Conservation (phyloP, 2,888 invertebrate genomes). For the Cheilosia scutellata region DNA sequence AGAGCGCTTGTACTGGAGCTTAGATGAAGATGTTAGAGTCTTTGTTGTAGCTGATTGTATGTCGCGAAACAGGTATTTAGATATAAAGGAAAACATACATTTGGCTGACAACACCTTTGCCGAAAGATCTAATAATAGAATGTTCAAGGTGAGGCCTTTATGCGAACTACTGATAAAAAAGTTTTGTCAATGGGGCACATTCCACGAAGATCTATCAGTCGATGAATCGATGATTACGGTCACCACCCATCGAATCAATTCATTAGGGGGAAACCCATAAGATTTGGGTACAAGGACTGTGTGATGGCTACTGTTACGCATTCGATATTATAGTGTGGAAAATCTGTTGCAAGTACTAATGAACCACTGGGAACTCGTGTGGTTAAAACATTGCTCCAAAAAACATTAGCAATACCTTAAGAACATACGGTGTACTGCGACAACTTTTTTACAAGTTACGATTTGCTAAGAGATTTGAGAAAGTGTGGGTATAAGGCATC, state of each 20-base stretch:
- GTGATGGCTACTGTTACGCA: background rate
- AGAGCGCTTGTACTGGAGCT: no score
- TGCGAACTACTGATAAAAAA: constrained; percentile 7
- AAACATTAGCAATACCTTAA: background rate
- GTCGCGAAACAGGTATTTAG: constrained; percentile 6
- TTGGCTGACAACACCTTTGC: constrained; percentile 5
- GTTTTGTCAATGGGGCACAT: constrained; percentile 10
- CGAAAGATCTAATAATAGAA: constrained; percentile 4
- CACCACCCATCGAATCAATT: background rate
- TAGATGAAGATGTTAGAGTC: background rate
- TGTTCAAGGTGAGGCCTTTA: constrained; percentile 4
- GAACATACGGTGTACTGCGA: background rate
- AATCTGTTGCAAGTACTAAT: background rate
- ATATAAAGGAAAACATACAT: constrained; percentile 10
- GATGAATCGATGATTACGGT: constrained; percentile 1
- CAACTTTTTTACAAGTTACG: background rate
- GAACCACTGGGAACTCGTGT: background rate
- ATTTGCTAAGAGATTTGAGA: background rate
- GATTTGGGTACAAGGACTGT: constrained; percentile 2
- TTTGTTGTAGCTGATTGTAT: background rate
- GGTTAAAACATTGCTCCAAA: background rate
- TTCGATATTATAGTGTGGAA: constrained; percentile 13
- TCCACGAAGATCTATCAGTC: background rate
- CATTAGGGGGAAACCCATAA: no score
- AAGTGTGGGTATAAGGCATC: background rate